Percentiles rank a stretch among this genome's conserved stretches.
phyloP scores from a whole-genome alignment of 2,888 invertebrate species.

The Apodemia zela region DNA sequence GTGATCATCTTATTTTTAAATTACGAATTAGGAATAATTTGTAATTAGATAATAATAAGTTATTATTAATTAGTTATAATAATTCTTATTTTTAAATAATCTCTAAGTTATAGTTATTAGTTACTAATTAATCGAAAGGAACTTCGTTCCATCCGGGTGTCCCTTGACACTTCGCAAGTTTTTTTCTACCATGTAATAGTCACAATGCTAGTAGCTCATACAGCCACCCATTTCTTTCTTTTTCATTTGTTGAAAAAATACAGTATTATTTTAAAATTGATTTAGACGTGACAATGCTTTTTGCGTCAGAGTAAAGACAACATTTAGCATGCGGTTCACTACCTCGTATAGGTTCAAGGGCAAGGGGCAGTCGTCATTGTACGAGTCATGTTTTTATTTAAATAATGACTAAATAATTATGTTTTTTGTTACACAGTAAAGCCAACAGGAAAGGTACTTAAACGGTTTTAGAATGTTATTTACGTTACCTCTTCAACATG shows the following conservation, averaged over 20 bases:
- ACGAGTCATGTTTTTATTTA: background rate
- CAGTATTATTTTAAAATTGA: background rate
- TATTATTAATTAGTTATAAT: no score
- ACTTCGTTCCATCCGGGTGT: no score
- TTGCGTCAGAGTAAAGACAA: background rate
- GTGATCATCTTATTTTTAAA: no score
- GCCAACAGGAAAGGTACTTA: background rate
- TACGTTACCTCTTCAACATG: background rate
- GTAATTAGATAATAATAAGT: no score
- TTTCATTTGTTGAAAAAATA: background rate
- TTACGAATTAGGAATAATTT: no score
- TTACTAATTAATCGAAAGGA: no score
- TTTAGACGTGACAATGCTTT: background rate
- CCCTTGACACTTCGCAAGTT: no score
- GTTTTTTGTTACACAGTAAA: background rate
- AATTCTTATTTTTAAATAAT: no score
- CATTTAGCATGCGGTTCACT: background rate
- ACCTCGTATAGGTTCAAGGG: conserved; percentile 4
- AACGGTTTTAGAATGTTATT: background rate
- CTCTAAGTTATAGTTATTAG: no score
- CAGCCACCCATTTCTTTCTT: no score
- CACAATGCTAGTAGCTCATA: no score
- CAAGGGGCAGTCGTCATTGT: conserved; percentile 5
- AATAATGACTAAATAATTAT: conserved; percentile 5
- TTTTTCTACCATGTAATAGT: no score